These are phyloP conservation scores for Orthonychiurus folsomi DNA, from an alignment of 2,888 invertebrate species.

Conservation along the genomic window DNA sequence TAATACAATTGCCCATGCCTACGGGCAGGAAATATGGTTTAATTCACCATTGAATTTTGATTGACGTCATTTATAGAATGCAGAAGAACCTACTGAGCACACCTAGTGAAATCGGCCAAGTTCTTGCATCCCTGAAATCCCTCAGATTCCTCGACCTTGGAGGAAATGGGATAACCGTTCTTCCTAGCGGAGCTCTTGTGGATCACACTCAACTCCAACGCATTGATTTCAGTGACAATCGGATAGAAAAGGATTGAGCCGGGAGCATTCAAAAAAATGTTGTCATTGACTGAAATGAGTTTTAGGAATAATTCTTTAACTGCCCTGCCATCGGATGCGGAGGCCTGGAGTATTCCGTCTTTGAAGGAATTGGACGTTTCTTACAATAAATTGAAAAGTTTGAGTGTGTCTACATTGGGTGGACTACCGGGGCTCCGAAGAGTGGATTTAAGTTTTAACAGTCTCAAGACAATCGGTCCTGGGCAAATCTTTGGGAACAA, in stretches of 20 bases:
- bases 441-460: conserved; percentile 40
- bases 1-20: too few relatives aligned
- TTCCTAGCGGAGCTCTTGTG: conserved; percentile 66
- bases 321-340: conserved; percentile 48
- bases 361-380: conserved; percentile 65
- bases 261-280: conserved; percentile 49
- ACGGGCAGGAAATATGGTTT: not conserved
- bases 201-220: conserved; percentile 73
- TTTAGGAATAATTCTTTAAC: conserved; percentile 73
- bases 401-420: conserved; percentile 45
- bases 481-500: conserved; percentile 31
- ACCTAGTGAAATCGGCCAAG: conserved; percentile 61
- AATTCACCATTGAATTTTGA: not conserved
- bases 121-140: conserved; percentile 67
- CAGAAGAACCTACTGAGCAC: conserved; percentile 51
- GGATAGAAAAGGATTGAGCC: not conserved
- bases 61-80: conserved; percentile 24
- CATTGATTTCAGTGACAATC: conserved; percentile 68
- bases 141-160: conserved; percentile 70
- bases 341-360: conserved; percentile 37
- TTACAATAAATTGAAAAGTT: conserved; percentile 59
- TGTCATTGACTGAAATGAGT: conserved; percentile 71
- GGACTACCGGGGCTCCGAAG: conserved; percentile 38
- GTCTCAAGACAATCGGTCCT: conserved; percentile 37
- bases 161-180: conserved; percentile 63